A percentile compares a stretch with the other conserved stretches of the same genome.
Conservation (phyloP, 2,113 vertebrate species). For the Heterotis niloticus region DNA sequence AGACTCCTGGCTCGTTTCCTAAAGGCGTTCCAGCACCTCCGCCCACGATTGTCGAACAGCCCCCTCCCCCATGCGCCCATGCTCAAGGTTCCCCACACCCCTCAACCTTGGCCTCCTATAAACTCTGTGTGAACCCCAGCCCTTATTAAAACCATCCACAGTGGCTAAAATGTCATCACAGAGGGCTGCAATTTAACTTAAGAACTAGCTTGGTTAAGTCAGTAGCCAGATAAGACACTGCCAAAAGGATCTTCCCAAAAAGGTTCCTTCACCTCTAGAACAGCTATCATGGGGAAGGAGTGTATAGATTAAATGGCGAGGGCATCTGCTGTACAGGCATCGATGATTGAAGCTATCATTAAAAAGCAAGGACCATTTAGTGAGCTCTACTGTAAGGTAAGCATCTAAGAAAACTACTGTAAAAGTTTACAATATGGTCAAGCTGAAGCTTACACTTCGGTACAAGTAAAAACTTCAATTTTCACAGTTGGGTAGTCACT, state of each 20-base stretch:
- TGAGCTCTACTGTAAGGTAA: too few species aligned
- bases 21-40: slow-evolving; percentile 11
- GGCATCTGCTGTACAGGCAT: too few species aligned
- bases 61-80: too few species aligned
- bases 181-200: not conserved
- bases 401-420: too few species aligned
- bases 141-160: slow-evolving; percentile 25
- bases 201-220: not conserved
- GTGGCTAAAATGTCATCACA: slow-evolving; percentile 21
- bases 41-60: too few species aligned
- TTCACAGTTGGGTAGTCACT: too few species aligned
- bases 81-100: not conserved
- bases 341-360: too few species aligned
- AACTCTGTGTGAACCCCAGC: slow-evolving; percentile 39
- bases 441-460: too few species aligned
- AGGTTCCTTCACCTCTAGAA: not conserved
- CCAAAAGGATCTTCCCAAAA: slow-evolving; percentile 20
- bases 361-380: too few species aligned
- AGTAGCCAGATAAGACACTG: slow-evolving; percentile 5
- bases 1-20: slow-evolving; percentile 47
- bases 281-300: not conserved
- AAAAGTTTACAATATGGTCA: too few species aligned
- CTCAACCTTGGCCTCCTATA: not conserved
- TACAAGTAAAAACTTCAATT: too few species aligned
- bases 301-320: too few species aligned